A percentile compares a stretch with the other conserved stretches of the same genome.
Evolutionary conservation across 2,797 vertebrate species (phyloP).

Genomic region (Oreochromis grahami): DNA sequence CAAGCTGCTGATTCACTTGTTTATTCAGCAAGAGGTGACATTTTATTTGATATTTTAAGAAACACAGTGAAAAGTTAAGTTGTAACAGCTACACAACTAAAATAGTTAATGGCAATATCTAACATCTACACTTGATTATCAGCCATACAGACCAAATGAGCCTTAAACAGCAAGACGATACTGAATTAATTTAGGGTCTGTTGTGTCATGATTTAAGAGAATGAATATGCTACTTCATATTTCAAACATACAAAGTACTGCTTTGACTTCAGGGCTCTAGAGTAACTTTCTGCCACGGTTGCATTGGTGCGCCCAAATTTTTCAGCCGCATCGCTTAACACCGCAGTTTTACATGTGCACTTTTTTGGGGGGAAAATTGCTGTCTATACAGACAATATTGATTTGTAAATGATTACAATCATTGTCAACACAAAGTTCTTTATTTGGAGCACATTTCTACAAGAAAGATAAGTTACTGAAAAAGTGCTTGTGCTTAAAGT

Average conservation of each 20-base stretch:
- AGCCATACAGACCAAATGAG: background rate
- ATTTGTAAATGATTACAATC: too few relatives aligned
- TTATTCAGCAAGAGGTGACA: background rate
- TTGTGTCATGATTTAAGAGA: background rate
- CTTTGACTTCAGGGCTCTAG: background rate
- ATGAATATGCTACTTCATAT: background rate
- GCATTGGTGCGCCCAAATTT: background rate
- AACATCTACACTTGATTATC: background rate
- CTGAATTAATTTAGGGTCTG: background rate
- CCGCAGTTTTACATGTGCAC: too few relatives aligned
- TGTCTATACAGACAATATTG: too few relatives aligned
- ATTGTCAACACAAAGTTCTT: too few relatives aligned
- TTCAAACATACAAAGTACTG: background rate
- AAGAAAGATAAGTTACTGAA: too few relatives aligned
- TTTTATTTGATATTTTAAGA: background rate
- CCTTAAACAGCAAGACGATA: background rate
- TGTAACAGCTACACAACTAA: background rate
- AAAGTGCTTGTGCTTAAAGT: too few relatives aligned
- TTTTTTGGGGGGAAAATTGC: too few relatives aligned
- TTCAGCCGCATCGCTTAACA: too few relatives aligned
- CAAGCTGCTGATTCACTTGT: background rate
- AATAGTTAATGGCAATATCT: background rate
- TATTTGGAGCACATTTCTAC: too few relatives aligned
- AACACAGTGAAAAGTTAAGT: background rate
- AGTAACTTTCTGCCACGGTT: background rate